These are phyloP conservation scores for Macropodus opercularis DNA, from an alignment of 2,797 vertebrate species.

Conservation along the genomic window DNA sequence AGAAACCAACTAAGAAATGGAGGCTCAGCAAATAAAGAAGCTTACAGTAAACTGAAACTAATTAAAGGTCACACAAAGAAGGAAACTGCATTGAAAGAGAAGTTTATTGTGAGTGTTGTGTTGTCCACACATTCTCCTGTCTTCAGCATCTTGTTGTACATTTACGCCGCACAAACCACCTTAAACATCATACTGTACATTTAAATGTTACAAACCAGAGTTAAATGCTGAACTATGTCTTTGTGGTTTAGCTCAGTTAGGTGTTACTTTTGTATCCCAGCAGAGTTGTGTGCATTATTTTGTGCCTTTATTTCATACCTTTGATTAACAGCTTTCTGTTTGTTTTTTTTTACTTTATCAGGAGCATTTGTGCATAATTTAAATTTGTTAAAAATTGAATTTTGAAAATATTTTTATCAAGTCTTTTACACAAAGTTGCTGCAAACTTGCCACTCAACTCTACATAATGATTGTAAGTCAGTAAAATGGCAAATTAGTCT, in stretches of 20 bases:
- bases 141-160: conserved; percentile 63
- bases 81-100: conserved; percentile 49
- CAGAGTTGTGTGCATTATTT: conserved; percentile 1
- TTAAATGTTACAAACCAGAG: conserved; percentile 17
- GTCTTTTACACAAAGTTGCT: conserved; percentile 7
- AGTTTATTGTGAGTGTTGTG: conserved; percentile 72
- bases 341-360: not conserved
- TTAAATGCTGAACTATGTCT: conserved; percentile 5
- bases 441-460: conserved; percentile 6
- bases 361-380: not conserved
- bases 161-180: conserved; percentile 20
- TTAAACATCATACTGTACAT: too few relatives aligned
- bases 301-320: not conserved
- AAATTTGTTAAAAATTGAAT: conserved; percentile 3
- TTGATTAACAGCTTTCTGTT: too few relatives aligned
- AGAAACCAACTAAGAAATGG: conserved; percentile 18
- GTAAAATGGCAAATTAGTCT: conserved; percentile 22
- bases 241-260: not conserved
- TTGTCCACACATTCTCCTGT: conserved; percentile 63
- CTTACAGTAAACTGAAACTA: not conserved
- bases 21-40: not conserved
- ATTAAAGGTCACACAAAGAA: conserved; percentile 24
- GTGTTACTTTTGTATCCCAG: conserved; percentile 1
- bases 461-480: conserved; percentile 11
- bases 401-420: conserved; percentile 13